Evolutionary conservation across 2,113 vertebrate species (phyloP).

Genomic region (Silurus glanis): DNA sequence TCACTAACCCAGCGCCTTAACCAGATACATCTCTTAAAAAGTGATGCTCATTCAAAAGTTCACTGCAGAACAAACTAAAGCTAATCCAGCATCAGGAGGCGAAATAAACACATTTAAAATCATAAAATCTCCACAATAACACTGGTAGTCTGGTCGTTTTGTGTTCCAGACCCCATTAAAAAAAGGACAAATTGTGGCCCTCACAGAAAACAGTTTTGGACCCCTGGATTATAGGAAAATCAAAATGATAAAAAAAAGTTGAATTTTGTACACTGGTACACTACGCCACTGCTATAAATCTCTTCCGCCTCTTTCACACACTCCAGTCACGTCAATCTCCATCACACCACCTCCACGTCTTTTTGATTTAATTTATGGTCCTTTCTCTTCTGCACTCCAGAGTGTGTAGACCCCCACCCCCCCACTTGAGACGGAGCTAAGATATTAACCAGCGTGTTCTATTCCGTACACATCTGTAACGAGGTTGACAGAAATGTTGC

Average conservation of each 20-base stretch:
- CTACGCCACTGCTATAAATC: conserved; percentile 41
- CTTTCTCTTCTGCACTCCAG: background rate
- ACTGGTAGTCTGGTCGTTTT: no score
- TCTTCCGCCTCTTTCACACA: conserved; percentile 15
- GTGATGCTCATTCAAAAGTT: no score
- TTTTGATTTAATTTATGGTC: conserved; percentile 30
- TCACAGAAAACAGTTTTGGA: no score
- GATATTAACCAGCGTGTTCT: conserved; percentile 42
- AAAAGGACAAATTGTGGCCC: no score
- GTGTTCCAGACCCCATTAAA: no score
- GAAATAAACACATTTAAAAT: no score
- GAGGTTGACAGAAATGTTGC: background rate
- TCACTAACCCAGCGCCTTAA: no score
- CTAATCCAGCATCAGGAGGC: no score
- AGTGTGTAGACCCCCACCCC: conserved; percentile 1
- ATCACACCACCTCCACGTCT: conserved; percentile 7
- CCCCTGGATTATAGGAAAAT: background rate
- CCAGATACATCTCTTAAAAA: no score
- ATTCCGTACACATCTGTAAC: conserved; percentile 8
- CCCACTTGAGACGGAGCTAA: background rate
- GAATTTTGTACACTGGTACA: conserved; percentile 1
- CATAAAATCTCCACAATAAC: no score
- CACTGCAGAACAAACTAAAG: no score
- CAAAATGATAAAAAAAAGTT: background rate
- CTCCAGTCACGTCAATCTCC: background rate